Conservation (phyloP, 2,888 invertebrate species). For the Drosophila merina region DNA sequence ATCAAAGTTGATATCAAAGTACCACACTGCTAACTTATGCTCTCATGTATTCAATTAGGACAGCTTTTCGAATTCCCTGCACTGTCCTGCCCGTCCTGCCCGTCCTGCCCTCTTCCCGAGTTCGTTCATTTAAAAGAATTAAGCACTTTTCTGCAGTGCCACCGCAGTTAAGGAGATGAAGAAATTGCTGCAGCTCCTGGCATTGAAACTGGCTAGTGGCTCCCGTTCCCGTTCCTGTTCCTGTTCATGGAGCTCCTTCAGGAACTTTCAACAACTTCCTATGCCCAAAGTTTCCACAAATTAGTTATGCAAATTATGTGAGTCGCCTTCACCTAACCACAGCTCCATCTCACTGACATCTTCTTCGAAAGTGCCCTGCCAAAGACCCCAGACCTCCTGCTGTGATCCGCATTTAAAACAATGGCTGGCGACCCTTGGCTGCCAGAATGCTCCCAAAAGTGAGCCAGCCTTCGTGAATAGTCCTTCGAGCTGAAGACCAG, state of each 20-base stretch:
- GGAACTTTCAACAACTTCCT: conserved; percentile 77
- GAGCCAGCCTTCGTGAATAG: conserved; percentile 19
- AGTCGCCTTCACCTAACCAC: conserved; percentile 70
- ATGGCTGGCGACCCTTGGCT: conserved; percentile 44
- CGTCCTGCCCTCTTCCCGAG: neutral
- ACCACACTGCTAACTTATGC: conserved; percentile 77
- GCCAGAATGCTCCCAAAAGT: conserved; percentile 37
- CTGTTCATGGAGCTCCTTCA: conserved; percentile 57
- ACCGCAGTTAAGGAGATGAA: conserved; percentile 47
- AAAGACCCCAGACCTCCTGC: conserved; percentile 14
- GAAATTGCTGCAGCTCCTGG: conserved; percentile 65
- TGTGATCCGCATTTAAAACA: conserved; percentile 72
- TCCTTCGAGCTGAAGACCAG: conserved; percentile 48
- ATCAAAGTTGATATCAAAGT: conserved; percentile 77
- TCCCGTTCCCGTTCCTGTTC: conserved; percentile 8
- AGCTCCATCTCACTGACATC: conserved; percentile 38
- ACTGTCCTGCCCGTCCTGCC: conserved; percentile 17
- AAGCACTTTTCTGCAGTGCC: conserved; percentile 70
- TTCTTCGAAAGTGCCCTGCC: neutral
- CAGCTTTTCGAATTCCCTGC: conserved; percentile 68
- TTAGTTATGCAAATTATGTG: conserved; percentile 77
- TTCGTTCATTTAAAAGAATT: conserved; percentile 70
- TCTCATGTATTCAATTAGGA: conserved; percentile 77
- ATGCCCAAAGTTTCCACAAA: conserved; percentile 77
- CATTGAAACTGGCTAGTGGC: conserved; percentile 15